Conservation (phyloP, 2,888 invertebrate species). For the Venusia cambrica region DNA sequence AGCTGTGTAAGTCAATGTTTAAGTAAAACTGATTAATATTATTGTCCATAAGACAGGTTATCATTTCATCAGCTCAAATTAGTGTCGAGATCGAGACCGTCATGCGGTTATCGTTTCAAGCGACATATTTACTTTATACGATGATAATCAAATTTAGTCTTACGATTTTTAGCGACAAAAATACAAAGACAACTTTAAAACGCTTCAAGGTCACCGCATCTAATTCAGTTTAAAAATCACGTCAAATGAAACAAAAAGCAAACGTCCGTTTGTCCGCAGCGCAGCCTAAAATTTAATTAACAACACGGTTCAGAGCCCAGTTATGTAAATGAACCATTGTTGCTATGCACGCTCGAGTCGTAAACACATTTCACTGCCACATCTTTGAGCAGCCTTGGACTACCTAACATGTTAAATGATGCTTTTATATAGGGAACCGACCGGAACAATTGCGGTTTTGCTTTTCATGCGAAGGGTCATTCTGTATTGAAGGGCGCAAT, state of each 20-base stretch:
- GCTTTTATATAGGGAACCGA: slow-evolving; percentile 31
- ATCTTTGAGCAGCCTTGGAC: slow-evolving; percentile 44
- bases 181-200: slow-evolving; percentile 23
- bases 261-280: slow-evolving; percentile 37
- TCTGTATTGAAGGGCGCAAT: slow-evolving; percentile 10
- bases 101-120: slow-evolving; percentile 27
- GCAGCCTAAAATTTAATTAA: slow-evolving; percentile 58
- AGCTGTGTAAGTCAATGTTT: no score
- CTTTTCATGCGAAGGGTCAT: slow-evolving; percentile 24
- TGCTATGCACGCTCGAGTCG: slow-evolving; percentile 53
- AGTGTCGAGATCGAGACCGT: slow-evolving; percentile 27
- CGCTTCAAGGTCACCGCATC: slow-evolving; percentile 25
- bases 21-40: slow-evolving; percentile 23
- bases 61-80: slow-evolving; percentile 25
- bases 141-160: slow-evolving; percentile 1
- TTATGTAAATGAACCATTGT: slow-evolving; percentile 65
- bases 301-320: slow-evolving; percentile 46
- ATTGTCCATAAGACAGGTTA: slow-evolving; percentile 26
- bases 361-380: slow-evolving; percentile 46
- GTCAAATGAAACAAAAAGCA: slow-evolving; percentile 31
- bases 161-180: slow-evolving; percentile 7
- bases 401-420: slow-evolving; percentile 33
- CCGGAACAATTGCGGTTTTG: slow-evolving; percentile 31
- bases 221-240: slow-evolving; percentile 35
- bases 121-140: slow-evolving; percentile 17